A percentile compares a stretch with the other conserved stretches of the same genome.
phyloP scores from a whole-genome alignment of 2,113 vertebrate genomes.

The Malurus alboscapulatus region DNA sequence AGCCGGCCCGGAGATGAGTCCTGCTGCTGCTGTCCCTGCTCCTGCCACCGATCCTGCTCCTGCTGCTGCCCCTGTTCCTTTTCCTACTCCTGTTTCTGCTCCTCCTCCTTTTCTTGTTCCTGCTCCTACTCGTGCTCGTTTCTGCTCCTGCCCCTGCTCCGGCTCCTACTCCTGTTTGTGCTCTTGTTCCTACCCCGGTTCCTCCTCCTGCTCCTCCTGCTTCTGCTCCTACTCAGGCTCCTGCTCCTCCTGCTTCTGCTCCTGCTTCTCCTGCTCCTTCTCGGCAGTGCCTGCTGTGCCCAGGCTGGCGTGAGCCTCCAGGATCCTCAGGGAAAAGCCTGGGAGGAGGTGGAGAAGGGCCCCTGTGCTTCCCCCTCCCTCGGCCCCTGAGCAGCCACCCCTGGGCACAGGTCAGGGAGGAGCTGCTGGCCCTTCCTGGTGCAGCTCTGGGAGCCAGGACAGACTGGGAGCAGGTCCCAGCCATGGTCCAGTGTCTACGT shows the following conservation, averaged over 20 bases:
- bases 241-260: not conserved
- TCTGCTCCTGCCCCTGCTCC: not conserved
- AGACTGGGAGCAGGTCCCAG: not conserved
- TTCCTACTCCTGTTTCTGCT: not conserved
- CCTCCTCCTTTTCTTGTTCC: not conserved
- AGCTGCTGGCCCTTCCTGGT: not conserved
- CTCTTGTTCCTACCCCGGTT: not conserved
- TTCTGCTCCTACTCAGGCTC: not conserved
- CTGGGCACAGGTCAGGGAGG: not conserved
- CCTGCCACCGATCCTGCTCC: not conserved
- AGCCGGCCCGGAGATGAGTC: accelerated
- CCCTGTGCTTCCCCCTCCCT: not conserved
- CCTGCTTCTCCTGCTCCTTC: not conserved
- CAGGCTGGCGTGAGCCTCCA: accelerated
- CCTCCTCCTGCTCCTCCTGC: not conserved
- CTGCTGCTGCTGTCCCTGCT: not conserved
- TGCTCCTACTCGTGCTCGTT: not conserved
- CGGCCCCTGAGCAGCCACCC: accelerated
- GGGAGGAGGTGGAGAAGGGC: not conserved
- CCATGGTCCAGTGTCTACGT: accelerated
- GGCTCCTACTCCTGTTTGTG: not conserved
- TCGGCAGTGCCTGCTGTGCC: not conserved
- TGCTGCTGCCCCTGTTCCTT: not conserved
- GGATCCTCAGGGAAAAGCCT: not conserved
- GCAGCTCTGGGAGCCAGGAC: not conserved